Evolutionary conservation across 2,113 vertebrate genomes (phyloP), one percentile per base, ranked within the genome.

Genomic region (Cairina moschata): DNA sequence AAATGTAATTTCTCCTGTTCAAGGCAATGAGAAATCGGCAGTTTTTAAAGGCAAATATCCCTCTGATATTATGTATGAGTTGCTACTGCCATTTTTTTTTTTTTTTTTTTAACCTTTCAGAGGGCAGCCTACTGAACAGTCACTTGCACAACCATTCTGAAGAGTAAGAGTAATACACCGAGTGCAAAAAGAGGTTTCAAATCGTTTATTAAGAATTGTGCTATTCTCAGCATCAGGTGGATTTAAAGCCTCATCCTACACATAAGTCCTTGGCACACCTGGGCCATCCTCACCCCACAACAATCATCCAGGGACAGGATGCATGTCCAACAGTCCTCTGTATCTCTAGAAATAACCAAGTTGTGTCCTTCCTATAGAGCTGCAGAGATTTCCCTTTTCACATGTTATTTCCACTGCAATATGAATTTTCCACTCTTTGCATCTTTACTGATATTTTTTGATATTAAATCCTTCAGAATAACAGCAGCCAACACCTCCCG

Each of bases 181-280:
- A 88, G 91, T 84, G 62, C 89, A 77, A 44, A 63, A 90, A 71
- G 93, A 94, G 90, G 93, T 97, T 97, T 93, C 92, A 91, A 96
- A 95, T 60, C 54, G 88, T 90, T 96, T 96, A 97, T 67, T 95
- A 90, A 62, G 55, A 95, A n/a, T 91, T 96, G 81, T 91, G 80
- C 86, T 95, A 91, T 76, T 95, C 88, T 95, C 66, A 66, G 63
- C 83, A 88, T 80, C 94, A 82, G 84, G 72, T 22, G 90, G 52
- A 90, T 71, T 93, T 85, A 96, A 96, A 94, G 68, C 56, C 72
- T 83, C 52, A 46, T 52, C 78, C 91, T 92, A 88, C 44, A 88
- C 44, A 3, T 4, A 75, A 94, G 40, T 65, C 85, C 75, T 87
- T 76, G 89, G 72, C 88, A 86, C 83, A 59, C 50, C 56, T 60